Evolutionary conservation across 2,888 invertebrate species (phyloP), one percentile per base, ranked within the genome.

Genomic region (Malthinus seriepunctatus): DNA sequence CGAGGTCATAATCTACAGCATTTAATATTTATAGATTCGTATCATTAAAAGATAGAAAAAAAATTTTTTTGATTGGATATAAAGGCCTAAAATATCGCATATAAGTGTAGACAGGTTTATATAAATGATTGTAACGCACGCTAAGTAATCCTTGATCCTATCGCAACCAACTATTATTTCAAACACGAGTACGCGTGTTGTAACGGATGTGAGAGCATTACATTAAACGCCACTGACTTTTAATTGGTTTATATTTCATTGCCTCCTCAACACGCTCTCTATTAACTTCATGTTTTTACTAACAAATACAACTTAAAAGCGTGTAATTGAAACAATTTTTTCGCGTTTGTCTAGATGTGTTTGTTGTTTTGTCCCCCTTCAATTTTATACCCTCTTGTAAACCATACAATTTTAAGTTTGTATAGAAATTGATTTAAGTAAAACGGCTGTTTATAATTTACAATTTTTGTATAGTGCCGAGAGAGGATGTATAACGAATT

Each of bases 221-320:
- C 73, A 72, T 75, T 74, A 73, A 75, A 75, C 75, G 70, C 75
- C 73, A 69, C 68, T 69, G 71, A 75, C 74, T 74, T 74, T 75
- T 76, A 76, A 76, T 76, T 76, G 75, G 73, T 74, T 74, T 74
- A 74, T 75, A 75, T 74, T 74, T 76, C 74, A 75, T 70, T 70
- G 69, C 65, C 70, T 67, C 67, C 60, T 66, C 65, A 63, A 51
- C 64, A 63, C 64, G 67, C 65, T 63, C 67, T 66, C 58, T 59
- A 63, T 35, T 67, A 67, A 65, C 62, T 61, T 51, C 63, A 56
- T 62, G 64, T 15, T 63, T 66, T 62, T 62, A 62, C 60, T 54
- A 23, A 23, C 57, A 56, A 58, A 63, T 55, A 56, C 52, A 59
- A 64, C 65, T 57, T 59, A 65, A 63, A 59, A 65, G 59, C 65